phyloP scores from a whole-genome alignment of 2,113 vertebrate genomes.

The Callorhinus ursinus region DNA sequence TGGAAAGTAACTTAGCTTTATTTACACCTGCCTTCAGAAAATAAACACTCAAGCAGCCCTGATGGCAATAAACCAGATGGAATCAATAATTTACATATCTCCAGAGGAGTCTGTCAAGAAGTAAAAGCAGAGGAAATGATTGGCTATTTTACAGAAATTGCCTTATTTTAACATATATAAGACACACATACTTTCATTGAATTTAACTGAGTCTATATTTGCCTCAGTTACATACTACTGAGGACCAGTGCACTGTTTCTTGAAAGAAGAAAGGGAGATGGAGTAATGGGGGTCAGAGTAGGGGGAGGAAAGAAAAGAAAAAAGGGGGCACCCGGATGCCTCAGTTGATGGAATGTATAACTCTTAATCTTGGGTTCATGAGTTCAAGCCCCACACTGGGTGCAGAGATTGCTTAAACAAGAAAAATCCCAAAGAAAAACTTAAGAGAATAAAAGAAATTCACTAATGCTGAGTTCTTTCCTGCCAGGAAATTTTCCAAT shows the following conservation, averaged over 20 bases:
- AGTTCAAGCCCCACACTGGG: background rate
- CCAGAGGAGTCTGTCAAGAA: constrained; percentile 46
- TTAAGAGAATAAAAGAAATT: background rate
- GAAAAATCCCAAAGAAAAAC: background rate
- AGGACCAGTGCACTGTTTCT: background rate
- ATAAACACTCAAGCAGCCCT: constrained; percentile 57
- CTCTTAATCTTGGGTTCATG: background rate
- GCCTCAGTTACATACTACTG: background rate
- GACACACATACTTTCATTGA: background rate
- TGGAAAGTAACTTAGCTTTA: constrained; percentile 67
- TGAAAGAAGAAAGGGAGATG: background rate
- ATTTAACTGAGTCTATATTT: constrained; percentile 43
- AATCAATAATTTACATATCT: constrained; percentile 78
- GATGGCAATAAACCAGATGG: constrained; percentile 69
- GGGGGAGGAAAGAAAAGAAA: background rate
- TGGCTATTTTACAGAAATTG: background rate
- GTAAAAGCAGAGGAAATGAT: constrained; percentile 10
- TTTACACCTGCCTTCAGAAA: constrained; percentile 74
- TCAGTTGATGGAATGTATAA: background rate
- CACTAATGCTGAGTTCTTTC: background rate
- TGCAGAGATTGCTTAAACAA: background rate
- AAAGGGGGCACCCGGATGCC: background rate
- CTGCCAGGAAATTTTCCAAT: constrained; percentile 44
- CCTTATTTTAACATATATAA: constrained; percentile 24
- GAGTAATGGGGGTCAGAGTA: background rate